A percentile compares a stretch with the other conserved stretches of the same genome.
Evolutionary conservation across 1,140 invertebrate species (phyloP).

Genomic region (Drosophila fuyamai): DNA sequence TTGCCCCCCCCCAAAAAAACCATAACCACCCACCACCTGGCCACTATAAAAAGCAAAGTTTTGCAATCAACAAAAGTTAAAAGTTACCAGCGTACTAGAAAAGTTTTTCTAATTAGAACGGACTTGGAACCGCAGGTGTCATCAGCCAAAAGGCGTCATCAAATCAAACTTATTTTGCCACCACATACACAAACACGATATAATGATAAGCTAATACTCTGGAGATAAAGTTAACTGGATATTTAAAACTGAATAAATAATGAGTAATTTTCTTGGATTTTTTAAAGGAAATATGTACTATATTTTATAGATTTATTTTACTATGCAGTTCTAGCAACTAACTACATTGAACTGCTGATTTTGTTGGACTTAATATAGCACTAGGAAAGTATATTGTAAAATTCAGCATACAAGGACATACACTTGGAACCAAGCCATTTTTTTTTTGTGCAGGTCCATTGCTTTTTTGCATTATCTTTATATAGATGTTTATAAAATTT

Average conservation of each 20-base stretch:
- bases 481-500: too few relatives aligned
- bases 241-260: not conserved
- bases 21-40: conserved; percentile 25
- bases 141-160: conserved; percentile 43
- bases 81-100: conserved; percentile 61
- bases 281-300: not conserved
- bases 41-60: conserved; percentile 64
- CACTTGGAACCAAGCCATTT: too few relatives aligned
- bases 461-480: too few relatives aligned
- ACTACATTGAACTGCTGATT: too few relatives aligned
- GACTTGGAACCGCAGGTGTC: conserved; percentile 44
- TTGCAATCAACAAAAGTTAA: conserved; percentile 78
- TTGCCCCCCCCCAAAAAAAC: not conserved
- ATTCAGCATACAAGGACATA: too few relatives aligned
- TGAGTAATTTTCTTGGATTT: not conserved
- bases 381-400: too few relatives aligned
- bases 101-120: conserved; percentile 76
- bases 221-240: not conserved
- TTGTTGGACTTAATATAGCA: too few relatives aligned
- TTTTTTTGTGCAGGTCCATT: too few relatives aligned
- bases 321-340: too few relatives aligned
- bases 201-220: conserved; percentile 4
- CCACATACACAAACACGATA: conserved; percentile 5
- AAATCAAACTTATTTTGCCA: conserved; percentile 24
- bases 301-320: too few relatives aligned